Percentiles rank a stretch among this genome's conserved stretches.
Conservation (phyloP, 2,888 invertebrate species). For the Ichneumoninae sp. region DNA sequence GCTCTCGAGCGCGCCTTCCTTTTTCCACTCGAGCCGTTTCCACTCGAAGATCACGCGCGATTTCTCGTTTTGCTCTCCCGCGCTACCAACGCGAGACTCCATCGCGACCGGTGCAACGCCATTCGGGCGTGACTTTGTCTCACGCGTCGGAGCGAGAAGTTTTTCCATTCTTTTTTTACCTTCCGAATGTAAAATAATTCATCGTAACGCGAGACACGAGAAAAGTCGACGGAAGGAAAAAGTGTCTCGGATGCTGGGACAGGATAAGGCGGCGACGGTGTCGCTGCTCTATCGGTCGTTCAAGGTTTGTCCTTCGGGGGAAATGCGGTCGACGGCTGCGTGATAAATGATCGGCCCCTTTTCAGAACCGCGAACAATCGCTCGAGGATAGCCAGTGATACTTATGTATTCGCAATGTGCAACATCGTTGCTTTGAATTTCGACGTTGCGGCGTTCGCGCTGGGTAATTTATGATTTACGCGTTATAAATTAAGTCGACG, state of each 20-base stretch:
- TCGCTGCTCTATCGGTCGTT: slow-evolving; percentile 38
- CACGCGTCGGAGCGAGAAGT: slow-evolving; percentile 4
- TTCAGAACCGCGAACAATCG: slow-evolving; percentile 17
- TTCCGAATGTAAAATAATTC: slow-evolving; percentile 25
- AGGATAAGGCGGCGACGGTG: neutral
- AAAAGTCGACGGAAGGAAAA: slow-evolving; percentile 18
- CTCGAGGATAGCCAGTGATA: slow-evolving; percentile 32
- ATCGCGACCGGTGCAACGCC: slow-evolving; percentile 8
- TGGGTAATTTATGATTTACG: slow-evolving; percentile 65
- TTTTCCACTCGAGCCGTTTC: slow-evolving; percentile 52
- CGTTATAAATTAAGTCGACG: slow-evolving; percentile 47
- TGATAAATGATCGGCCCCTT: slow-evolving; percentile 54
- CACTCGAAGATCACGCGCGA: slow-evolving; percentile 47
- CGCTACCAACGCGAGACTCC: slow-evolving; percentile 14
- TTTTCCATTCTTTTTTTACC: neutral
- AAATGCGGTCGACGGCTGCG: slow-evolving; percentile 56
- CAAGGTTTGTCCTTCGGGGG: slow-evolving; percentile 52
- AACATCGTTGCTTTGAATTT: slow-evolving; percentile 57
- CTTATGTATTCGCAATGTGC: slow-evolving; percentile 58
- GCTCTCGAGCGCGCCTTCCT: slow-evolving; percentile 18
- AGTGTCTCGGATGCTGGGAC: slow-evolving; percentile 9
- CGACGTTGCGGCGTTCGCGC: slow-evolving; percentile 1
- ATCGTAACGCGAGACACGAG: slow-evolving; percentile 14
- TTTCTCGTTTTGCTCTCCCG: slow-evolving; percentile 48
- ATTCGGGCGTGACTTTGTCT: slow-evolving; percentile 43